Evolutionary conservation across 2,113 vertebrate genomes (phyloP), one percentile per base, ranked within the genome.

Genomic region (Chrysemys picta): DNA sequence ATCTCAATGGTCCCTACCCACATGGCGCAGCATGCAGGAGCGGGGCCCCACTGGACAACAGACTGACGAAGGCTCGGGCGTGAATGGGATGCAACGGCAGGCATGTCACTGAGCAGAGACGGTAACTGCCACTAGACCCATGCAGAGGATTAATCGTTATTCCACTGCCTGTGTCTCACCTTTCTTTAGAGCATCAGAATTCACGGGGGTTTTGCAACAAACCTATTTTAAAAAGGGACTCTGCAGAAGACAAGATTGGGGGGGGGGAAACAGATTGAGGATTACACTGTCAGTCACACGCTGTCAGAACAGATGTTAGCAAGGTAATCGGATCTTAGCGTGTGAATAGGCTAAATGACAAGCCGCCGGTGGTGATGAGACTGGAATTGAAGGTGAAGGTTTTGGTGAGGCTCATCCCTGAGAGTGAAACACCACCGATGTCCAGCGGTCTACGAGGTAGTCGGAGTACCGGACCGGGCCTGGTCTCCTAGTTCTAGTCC

Each of bases 241-340:
- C 10, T 0, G 88, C 88, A 97, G 95, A 94, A 96, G 94, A 91
- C 95, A 88, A 80, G 47, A 27, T 92, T 0, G 47, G 89, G 89
- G 97, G 94, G 93, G 93, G 91, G 90, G 95, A 78, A 96, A 13
- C 76, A 31, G 91, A 76, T 9, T 14, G 14, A 35, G 35, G 17
- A 86, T 89, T 56, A 0, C 21, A 80, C 95, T 96, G 95, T 94
- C 91, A 49, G 91, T 91, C 95, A 84, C 82, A 87, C n/a, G 2
- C 79, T 94, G 91, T 82, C 93, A 57, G 90, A 6, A 2, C 93
- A 86, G 95, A 94, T 94, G 91, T 85, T 90, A 80, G 31, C 35
- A 53, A 89, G 93, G 90, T 53, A 90, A 86, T 90, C 91, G 10
- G 0, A 90, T 56, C 38, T 56, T 49, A 4, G 54, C 93, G 56